These are phyloP conservation scores for Dryadula phaetusa DNA, from an alignment of 2,888 invertebrate genomes.

Conservation along the genomic window DNA sequence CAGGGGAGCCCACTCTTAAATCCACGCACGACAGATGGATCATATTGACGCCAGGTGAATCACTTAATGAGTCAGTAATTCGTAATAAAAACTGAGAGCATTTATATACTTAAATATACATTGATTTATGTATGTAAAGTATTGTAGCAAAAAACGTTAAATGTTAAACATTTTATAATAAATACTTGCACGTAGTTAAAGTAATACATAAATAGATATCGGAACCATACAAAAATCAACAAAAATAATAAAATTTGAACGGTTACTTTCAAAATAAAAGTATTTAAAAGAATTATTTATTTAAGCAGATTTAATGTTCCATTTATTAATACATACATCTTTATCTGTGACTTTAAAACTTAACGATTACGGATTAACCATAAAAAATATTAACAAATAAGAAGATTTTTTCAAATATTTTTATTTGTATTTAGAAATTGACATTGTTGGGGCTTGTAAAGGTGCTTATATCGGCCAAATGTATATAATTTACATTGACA, in stretches of 20 bases:
- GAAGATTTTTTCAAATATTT: background rate
- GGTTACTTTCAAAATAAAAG: too few relatives aligned
- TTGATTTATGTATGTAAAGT: background rate
- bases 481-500: background rate
- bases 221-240: too few relatives aligned
- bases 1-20: constrained; percentile 14
- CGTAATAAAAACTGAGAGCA: constrained; percentile 12
- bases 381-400: background rate
- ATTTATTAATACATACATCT: too few relatives aligned
- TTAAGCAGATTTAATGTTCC: too few relatives aligned
- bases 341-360: too few relatives aligned
- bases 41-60: constrained; percentile 29
- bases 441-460: background rate
- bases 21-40: constrained; percentile 21
- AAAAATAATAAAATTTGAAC: too few relatives aligned
- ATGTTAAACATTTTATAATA: too few relatives aligned
- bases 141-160: background rate
- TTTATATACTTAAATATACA: constrained; percentile 23
- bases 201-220: too few relatives aligned
- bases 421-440: background rate
- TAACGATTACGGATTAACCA: too few relatives aligned
- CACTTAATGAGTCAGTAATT: constrained; percentile 7
- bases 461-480: background rate
- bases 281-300: too few relatives aligned
- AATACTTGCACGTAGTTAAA: too few relatives aligned